A percentile compares a stretch with the other conserved stretches of the same genome.
phyloP scores from a whole-genome alignment of 2,113 vertebrate species.

The Oryzias woworae region DNA sequence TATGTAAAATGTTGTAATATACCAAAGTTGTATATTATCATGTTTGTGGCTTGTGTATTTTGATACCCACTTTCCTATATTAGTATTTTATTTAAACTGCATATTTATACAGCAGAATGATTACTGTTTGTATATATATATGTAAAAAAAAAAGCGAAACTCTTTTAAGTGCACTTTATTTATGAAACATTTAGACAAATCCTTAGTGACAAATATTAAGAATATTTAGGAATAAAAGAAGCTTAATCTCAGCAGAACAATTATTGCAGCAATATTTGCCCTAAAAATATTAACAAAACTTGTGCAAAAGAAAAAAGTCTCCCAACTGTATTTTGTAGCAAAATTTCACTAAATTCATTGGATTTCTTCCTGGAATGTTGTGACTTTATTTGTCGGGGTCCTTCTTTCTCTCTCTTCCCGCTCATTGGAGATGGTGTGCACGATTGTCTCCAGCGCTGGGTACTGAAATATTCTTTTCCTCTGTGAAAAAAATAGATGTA shows the following conservation, averaged over 20 bases:
- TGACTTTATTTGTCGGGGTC: conserved; percentile 18
- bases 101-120: not conserved
- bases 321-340: conserved; percentile 1
- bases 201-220: conserved; percentile 3
- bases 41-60: conserved; percentile 3
- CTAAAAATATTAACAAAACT: conserved; percentile 40
- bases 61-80: conserved; percentile 8
- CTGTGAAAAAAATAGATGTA: conserved; percentile 44
- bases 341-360: not conserved
- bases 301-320: conserved; percentile 34
- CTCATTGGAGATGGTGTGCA: conserved; percentile 65
- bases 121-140: not conserved
- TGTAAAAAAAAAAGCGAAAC: conserved; percentile 26
- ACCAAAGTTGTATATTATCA: not conserved
- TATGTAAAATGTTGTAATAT: conserved; percentile 28
- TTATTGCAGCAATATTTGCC: conserved; percentile 58
- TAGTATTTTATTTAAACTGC: conserved; percentile 46
- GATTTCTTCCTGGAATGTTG: not conserved
- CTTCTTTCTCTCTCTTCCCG: conserved; percentile 60
- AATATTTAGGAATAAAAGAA: conserved; percentile 24
- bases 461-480: conserved; percentile 68
- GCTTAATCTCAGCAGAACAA: conserved; percentile 4
- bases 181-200: conserved; percentile 28
- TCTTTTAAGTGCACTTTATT: conserved; percentile 39
- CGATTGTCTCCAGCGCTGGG: conserved; percentile 75